Conservation (phyloP, 2,888 invertebrate species). For the Rhorus exstirpatorius region DNA sequence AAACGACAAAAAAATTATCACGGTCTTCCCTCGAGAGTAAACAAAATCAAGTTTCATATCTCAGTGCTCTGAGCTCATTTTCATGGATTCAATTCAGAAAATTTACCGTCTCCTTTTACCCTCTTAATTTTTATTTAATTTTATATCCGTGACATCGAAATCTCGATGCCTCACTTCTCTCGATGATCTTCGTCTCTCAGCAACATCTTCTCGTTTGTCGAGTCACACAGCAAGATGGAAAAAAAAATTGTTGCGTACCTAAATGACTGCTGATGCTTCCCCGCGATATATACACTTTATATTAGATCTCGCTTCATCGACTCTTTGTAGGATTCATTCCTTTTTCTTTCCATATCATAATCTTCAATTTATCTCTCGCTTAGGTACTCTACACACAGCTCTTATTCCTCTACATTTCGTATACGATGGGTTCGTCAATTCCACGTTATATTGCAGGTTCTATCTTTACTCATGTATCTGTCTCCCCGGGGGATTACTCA, state of each 20-base stretch:
- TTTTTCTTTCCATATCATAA: slow-evolving; percentile 10
- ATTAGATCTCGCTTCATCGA: slow-evolving; percentile 26
- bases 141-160: slow-evolving; percentile 1
- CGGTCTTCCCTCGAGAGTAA: too few relatives aligned
- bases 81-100: too few relatives aligned
- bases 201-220: background rate
- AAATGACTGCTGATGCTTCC: background rate
- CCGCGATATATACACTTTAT: background rate
- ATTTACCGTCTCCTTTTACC: background rate
- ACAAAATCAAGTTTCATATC: too few relatives aligned
- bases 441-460: slow-evolving; percentile 8
- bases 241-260: background rate
- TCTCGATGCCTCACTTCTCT: too few relatives aligned
- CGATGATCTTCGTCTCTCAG: too few relatives aligned
- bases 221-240: slow-evolving; percentile 17
- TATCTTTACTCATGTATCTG: slow-evolving; percentile 2
- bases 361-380: slow-evolving; percentile 33
- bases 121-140: slow-evolving; percentile 16
- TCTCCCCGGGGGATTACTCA: slow-evolving; percentile 39
- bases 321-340: slow-evolving; percentile 41
- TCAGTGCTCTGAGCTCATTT: too few relatives aligned
- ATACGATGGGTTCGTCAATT: slow-evolving; percentile 15
- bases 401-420: background rate
- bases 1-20: too few relatives aligned
- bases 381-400: background rate